These are phyloP conservation scores for Rhipidura dahli DNA, from an alignment of 2,113 vertebrate species.

Conservation along the genomic window DNA sequence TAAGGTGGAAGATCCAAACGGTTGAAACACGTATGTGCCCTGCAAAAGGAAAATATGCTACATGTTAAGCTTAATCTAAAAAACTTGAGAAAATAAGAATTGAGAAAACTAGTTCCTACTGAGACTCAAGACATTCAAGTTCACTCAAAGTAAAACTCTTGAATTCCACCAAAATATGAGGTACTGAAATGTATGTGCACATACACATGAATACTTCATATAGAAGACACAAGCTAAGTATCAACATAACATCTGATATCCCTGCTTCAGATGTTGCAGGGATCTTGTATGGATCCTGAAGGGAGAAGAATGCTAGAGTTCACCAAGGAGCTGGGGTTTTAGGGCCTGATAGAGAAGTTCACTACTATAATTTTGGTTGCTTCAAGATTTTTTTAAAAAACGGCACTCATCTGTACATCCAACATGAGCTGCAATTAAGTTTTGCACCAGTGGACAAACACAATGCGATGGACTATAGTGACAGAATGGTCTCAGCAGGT, in stretches of 20 bases:
- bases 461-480: neutral
- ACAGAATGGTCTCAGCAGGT: neutral
- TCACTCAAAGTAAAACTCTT: neutral
- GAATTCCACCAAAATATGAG: neutral
- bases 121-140: neutral
- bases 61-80: neutral
- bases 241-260: neutral
- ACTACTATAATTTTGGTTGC: neutral
- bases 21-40: slow-evolving; percentile 98
- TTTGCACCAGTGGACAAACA: neutral
- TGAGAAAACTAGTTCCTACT: neutral
- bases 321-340: neutral
- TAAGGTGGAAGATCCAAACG: slow-evolving; percentile 96
- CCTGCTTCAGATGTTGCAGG: neutral
- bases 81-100: neutral
- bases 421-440: neutral
- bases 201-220: neutral
- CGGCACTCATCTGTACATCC: neutral
- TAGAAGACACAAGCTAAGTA: neutral
- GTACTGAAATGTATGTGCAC: neutral
- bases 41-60: slow-evolving; percentile 51
- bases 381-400: neutral
- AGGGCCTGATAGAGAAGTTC: neutral
- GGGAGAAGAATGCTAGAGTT: neutral
- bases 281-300: neutral